Evolutionary conservation across 2,113 vertebrate genomes (phyloP).

Genomic region (Pseudolaguvia tuberculata): DNA sequence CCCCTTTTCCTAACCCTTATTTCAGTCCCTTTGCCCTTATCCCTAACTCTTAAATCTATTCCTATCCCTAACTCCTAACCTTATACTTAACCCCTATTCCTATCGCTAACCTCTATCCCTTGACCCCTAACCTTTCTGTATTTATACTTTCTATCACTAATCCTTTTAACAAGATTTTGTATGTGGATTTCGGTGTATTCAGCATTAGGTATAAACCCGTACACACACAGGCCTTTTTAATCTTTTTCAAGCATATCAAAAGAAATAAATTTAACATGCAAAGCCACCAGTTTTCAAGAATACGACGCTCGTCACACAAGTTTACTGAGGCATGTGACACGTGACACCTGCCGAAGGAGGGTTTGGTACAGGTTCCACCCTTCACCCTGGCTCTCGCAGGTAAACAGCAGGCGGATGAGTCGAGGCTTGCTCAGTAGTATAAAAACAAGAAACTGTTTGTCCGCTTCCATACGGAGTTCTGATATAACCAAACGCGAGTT

Average conservation of each 20-base stretch:
- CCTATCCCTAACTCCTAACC: too few species aligned
- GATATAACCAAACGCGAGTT: conserved; percentile 11
- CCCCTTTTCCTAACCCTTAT: too few species aligned
- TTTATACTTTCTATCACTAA: too few species aligned
- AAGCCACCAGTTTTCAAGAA: conserved; percentile 24
- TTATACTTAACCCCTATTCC: too few species aligned
- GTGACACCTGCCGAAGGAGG: conserved; percentile 48
- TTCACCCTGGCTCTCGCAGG: conserved; percentile 49
- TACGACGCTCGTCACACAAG: conserved; percentile 49
- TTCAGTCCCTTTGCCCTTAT: too few species aligned
- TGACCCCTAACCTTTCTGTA: too few species aligned
- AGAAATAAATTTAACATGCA: conserved; percentile 15
- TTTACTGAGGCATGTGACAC: conserved; percentile 50
- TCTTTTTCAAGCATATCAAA: not conserved
- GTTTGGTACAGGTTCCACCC: conserved; percentile 48
- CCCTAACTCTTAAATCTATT: too few species aligned
- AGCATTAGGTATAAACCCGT: too few species aligned
- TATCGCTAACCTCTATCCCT: too few species aligned
- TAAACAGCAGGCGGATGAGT: conserved; percentile 52
- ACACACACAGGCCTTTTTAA: not conserved
- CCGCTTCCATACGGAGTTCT: conserved; percentile 17
- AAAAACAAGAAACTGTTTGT: conserved; percentile 20
- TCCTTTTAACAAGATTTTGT: too few species aligned
- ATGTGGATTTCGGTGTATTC: too few species aligned
- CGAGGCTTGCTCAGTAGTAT: conserved; percentile 45